A percentile compares a stretch with the other conserved stretches of the same genome.
phyloP scores from a whole-genome alignment of 2,888 invertebrate species.

The Parelbella ahira region DNA sequence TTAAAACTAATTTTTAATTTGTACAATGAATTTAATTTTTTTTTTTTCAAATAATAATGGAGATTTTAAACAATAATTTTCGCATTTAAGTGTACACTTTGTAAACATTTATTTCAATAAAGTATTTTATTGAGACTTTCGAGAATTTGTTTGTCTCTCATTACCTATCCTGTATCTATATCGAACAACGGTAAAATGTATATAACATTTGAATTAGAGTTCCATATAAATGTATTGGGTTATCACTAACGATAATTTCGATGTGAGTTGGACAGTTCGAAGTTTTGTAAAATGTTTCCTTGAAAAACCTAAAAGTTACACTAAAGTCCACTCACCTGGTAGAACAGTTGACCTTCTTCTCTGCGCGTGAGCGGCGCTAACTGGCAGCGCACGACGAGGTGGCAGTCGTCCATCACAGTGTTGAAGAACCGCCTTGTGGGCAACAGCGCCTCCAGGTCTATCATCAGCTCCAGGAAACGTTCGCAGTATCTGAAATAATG shows the following conservation, averaged over 20 bases:
- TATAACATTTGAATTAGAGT: no score
- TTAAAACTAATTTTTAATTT: slow-evolving; percentile 5
- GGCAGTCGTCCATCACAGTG: slow-evolving; percentile 96
- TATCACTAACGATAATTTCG: no score
- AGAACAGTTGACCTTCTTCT: slow-evolving; percentile 93
- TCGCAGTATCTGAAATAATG: slow-evolving; percentile 98
- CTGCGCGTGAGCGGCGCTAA: slow-evolving; percentile 87
- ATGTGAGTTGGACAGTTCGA: no score
- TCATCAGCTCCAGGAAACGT: slow-evolving; percentile 96
- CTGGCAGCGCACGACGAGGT: slow-evolving; percentile 94
- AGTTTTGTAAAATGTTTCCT: no score
- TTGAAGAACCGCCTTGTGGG: slow-evolving; percentile 98
- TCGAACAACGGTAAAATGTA: no score
- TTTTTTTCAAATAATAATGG: no score
- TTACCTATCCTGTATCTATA: no score
- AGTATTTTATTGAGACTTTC: slow-evolving; percentile 3
- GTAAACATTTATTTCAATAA: slow-evolving; percentile 17
- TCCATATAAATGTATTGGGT: no score
- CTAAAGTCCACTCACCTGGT: slow-evolving; percentile 91
- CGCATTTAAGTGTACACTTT: slow-evolving; percentile 16
- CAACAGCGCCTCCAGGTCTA: slow-evolving; percentile 96
- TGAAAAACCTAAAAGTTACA: no score
- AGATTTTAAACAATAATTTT: no score
- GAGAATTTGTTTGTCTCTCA: not conserved
- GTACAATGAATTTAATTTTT: slow-evolving; percentile 4